Evolutionary conservation across 2,113 vertebrate genomes (phyloP), one percentile per base, ranked within the genome.

Genomic region (Callospermophilus lateralis): DNA sequence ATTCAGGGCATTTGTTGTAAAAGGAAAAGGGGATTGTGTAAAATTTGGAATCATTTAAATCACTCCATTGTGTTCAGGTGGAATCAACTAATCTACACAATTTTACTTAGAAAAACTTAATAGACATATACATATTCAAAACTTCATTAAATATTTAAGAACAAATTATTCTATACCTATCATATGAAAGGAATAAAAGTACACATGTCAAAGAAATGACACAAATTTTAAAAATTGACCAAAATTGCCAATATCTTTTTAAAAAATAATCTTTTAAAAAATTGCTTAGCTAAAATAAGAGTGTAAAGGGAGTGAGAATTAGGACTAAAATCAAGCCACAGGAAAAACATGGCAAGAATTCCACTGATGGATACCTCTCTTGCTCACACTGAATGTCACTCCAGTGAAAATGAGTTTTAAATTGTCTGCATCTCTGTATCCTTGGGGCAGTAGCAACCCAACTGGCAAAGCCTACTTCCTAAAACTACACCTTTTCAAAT

Each of bases 71-170:
- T 42, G 32, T 83, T 89, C 73, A 91, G 58, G 5, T 30, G 84
- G n/a, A 93, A 22, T 72, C 26, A 76, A 86, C 37, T 74, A 73
- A 70, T 74, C 85, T 91, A 70, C 12, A 70, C n/a, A 86, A 58
- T 81, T 72, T 53, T 51, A 74, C 22, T n/a, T 73, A 84, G 45
- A 37, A 83, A 84, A 95, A 84, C 20, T 26, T 58, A 93, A 89
- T 45, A 55, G 58, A 77, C 51, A 67, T 84, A 1, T 3, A 28
- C 39, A 77, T 73, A 53, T 77, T 92, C 89, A 94, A 97, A 90
- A 53, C 20, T 28, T 45, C 11, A 19, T 76, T 48, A 70, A 91
- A 26, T 48, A 79, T 77, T 74, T 93, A 83, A 84, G 68, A 90
- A 67, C 6, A 61, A 51, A 37, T 55, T 63, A 78, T 88, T 93